These are phyloP conservation scores for Platycnemis pennipes DNA, from an alignment of 2,888 invertebrate species.

Conservation along the genomic window DNA sequence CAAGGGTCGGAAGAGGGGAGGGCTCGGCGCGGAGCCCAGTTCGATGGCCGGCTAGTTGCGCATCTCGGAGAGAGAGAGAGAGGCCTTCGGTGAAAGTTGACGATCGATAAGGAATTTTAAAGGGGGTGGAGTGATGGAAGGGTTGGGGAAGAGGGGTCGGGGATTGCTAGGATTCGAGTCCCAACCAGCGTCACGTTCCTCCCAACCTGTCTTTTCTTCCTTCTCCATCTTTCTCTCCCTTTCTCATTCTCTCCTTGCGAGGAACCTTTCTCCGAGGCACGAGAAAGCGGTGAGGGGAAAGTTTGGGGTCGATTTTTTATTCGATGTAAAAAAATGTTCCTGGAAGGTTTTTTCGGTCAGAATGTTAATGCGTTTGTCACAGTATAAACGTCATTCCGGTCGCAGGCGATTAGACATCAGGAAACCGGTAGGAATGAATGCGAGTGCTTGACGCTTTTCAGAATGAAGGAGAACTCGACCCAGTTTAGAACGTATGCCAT, in stretches of 20 bases:
- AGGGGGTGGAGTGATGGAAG: slow-evolving; percentile 2
- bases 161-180: neutral
- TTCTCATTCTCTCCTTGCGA: neutral
- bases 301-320: neutral
- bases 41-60: slow-evolving; percentile 9
- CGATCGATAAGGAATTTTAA: slow-evolving; percentile 59
- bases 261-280: neutral
- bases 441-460: neutral
- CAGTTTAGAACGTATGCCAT: neutral
- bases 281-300: neutral
- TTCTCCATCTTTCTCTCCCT: neutral
- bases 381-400: neutral
- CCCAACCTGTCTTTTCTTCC: neutral
- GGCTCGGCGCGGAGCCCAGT: neutral
- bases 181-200: neutral
- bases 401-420: neutral
- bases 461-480: neutral
- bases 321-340: neutral
- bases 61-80: neutral
- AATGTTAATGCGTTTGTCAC: neutral
- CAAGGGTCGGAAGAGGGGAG: neutral
- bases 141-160: neutral
- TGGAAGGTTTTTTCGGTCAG: neutral
- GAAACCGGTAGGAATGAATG: neutral
- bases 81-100: slow-evolving; percentile 44